Evolutionary conservation across 64 coral and sea anemone species (phyloP), one percentile per base, ranked within the genome.

Genomic region (Actinia tenebrosa): DNA sequence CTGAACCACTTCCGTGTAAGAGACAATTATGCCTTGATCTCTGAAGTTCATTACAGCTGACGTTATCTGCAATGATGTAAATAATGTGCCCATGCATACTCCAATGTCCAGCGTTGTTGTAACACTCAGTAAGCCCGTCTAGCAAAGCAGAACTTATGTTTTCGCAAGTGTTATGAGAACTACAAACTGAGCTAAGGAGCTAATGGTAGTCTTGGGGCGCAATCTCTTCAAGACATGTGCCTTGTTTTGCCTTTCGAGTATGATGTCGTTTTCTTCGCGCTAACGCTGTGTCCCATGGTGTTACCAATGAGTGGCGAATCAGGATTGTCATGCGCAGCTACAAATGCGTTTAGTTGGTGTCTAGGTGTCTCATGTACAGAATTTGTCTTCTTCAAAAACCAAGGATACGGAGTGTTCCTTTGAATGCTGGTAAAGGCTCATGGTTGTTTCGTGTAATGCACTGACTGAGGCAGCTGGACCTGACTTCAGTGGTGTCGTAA

Each of bases 401-500:
- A 80, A 89, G 4, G 79, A 82, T 44, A 50, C 44, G 6, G 79
- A 82, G 42, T 3, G 15, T 42, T 58, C 22, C 58, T 82, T 58
- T 64, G 87, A 89, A 63, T 56, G 78, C 44, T 89, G 87, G 63
- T 89, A 83, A 64, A 82, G 56, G 54, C 86, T 87, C 20, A 22
- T 50, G 43, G 86, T 69, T 87, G 86, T 87, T 78, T 87, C 25
- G n/a, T n/a, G n/a, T n/a, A n/a, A n/a, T n/a, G n/a, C n/a, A n/a
- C n/a, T n/a, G n/a, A n/a, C n/a, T n/a, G n/a, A n/a, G n/a, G n/a
- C n/a, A n/a, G n/a, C n/a, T n/a, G n/a, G n/a, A n/a, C n/a, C n/a
- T n/a, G n/a, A n/a, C n/a, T n/a, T n/a, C n/a, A n/a, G n/a, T n/a
- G n/a, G n/a, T n/a, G n/a, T n/a, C n/a, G n/a, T n/a, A n/a, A n/a